Evolutionary conservation across 37 sponge, comb jelly and placozoan genomes (phyloP), one percentile per base, ranked within the genome.

Genomic region (Halisarca cf. caerulea): DNA sequence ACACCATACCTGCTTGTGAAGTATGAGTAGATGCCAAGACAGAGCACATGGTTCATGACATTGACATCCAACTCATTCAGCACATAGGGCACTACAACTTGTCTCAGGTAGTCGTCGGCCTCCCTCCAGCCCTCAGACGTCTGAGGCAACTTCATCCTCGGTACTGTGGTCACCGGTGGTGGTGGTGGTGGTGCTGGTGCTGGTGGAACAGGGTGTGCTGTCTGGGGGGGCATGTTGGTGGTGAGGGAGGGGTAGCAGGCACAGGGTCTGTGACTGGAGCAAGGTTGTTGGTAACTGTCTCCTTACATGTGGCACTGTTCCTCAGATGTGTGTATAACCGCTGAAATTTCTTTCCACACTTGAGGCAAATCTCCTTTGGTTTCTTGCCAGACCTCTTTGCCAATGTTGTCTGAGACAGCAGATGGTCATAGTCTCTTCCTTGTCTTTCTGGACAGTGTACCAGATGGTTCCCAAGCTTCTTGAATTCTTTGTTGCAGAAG

Each of bases 1-100:
- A 11, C 11, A 11, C 51, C 45, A 43, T 74, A 74, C 45, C 36
- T 74, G 45, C 21, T 6, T 40, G 77, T 43, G 45, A 74, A 74
- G 77, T 74, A 74, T 40, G 45, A 74, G 77, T 74, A 74, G 42
- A 74, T 74, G 42, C 45, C 77, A 44, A 43, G 1, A 74, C 77
- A 40, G 24, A 74, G 77, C 21, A 41, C 45, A 43, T 40, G 45
- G 45, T 74, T 74, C 45, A 74, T 74, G 77, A 25, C 44, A 40
- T 74, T 43, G 45, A 74, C 77, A 44, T 40, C 45, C 24, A 44
- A 23, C 45, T 40, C 77, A 74, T 74, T 20, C 21, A 40, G 24
- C 25, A 74, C 77, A 32, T 38, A 41, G 20, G 77, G 77, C 1
- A 74, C 77, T 9, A 74, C 77, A 23, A 15, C 15, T 2, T 23